These are phyloP conservation scores for Sinhomidia bicolor DNA, from an alignment of 2,888 invertebrate genomes.

Conservation along the genomic window DNA sequence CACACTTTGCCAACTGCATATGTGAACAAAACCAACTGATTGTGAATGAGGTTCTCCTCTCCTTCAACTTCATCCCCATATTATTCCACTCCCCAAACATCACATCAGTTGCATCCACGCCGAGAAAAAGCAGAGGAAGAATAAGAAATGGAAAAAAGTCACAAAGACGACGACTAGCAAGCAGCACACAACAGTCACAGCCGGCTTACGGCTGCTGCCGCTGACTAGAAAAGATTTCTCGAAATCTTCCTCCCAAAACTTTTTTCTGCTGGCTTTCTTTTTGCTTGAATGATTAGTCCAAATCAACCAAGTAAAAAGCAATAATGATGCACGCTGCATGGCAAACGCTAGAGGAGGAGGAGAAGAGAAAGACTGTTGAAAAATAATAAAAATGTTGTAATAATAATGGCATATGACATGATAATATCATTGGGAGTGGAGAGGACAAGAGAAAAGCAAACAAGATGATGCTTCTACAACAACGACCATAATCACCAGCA, in stretches of 20 bases:
- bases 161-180: slow-evolving; percentile 36
- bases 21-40: not conserved
- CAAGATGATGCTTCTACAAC: no score
- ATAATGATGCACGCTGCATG: slow-evolving; percentile 53
- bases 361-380: slow-evolving; percentile 6
- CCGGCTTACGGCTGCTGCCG: slow-evolving; percentile 48
- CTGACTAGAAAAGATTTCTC: slow-evolving; percentile 45
- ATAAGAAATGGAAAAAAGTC: slow-evolving; percentile 6
- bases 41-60: not conserved
- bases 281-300: slow-evolving; percentile 72
- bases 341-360: not conserved
- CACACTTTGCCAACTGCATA: slow-evolving; percentile 52
- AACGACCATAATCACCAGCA: slow-evolving; percentile 50
- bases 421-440: not conserved
- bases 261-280: slow-evolving; percentile 36
- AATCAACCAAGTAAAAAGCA: slow-evolving; percentile 43
- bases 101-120: slow-evolving; percentile 66
- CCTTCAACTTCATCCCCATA: slow-evolving; percentile 59
- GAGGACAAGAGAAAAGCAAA: no score
- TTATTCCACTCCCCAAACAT: not conserved
- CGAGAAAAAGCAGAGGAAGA: slow-evolving; percentile 6
- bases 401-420: slow-evolving; percentile 51
- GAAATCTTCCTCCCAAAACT: no score
- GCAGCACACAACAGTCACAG: slow-evolving; percentile 57
- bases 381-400: slow-evolving; percentile 44